Conservation (phyloP, 1,140 invertebrate genomes). For the Ceratosolen fusciceps region DNA sequence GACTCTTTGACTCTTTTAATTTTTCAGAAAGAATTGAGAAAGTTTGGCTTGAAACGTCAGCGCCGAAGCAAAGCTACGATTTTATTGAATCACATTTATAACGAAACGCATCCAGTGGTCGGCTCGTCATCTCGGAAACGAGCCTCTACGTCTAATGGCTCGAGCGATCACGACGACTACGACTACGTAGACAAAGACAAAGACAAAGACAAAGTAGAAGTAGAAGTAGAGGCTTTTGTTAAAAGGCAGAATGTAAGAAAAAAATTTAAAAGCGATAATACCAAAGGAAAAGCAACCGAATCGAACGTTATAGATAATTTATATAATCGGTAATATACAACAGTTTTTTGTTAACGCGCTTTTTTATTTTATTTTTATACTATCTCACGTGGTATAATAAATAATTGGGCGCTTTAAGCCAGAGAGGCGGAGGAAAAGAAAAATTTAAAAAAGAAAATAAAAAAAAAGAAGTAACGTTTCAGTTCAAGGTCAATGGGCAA, state of each 20-base stretch:
- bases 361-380: neutral
- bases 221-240: conserved; percentile 39
- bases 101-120: conserved; percentile 65
- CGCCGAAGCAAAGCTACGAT: conserved; percentile 66
- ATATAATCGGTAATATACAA: conserved; percentile 26
- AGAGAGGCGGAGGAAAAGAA: no score
- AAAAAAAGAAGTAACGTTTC: no score
- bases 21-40: conserved; percentile 66
- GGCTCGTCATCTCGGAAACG: conserved; percentile 33
- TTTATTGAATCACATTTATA: conserved; percentile 70
- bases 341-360: neutral
- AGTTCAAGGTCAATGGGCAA: no score
- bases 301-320: neutral
- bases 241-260: conserved; percentile 47
- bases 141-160: conserved; percentile 16
- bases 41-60: conserved; percentile 68
- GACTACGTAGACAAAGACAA: no score
- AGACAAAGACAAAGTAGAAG: no score
- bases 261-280: conserved; percentile 16
- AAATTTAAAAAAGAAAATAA: no score
- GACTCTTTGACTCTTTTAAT: no score
- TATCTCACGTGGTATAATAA: no score
- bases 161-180: conserved; percentile 52
- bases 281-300: neutral
- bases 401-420: no score